Conservation (phyloP, 2,888 invertebrate species). For the Protonemura montana region DNA sequence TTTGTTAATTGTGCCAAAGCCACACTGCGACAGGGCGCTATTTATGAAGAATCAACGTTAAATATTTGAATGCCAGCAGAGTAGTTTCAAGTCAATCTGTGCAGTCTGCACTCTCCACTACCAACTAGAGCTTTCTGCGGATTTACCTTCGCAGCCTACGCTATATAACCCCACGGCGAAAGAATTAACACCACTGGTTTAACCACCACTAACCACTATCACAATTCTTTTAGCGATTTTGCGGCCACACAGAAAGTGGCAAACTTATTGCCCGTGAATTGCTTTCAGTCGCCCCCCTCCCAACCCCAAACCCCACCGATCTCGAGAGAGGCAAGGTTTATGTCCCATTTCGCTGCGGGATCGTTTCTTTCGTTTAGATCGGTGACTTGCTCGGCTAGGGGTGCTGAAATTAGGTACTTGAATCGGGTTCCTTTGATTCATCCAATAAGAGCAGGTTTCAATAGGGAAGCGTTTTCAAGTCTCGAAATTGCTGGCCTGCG, state of each 20-base stretch:
- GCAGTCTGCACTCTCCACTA: background rate
- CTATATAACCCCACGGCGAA: background rate
- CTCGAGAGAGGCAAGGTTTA: background rate
- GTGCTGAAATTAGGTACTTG: no score
- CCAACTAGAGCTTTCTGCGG: background rate
- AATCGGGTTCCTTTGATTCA: no score
- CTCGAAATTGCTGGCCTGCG: no score
- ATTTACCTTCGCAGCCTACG: background rate
- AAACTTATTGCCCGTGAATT: background rate
- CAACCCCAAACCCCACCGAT: background rate
- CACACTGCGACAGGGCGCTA: no score
- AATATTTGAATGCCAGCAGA: no score
- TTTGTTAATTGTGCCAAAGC: no score
- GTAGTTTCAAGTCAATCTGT: no score
- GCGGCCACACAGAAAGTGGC: background rate
- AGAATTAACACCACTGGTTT: background rate
- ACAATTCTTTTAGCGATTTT: background rate
- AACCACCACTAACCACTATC: background rate
- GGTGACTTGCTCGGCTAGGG: no score
- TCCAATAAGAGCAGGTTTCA: no score
- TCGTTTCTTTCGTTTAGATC: no score
- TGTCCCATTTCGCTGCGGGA: background rate
- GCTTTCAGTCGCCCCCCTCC: background rate
- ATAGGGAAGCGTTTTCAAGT: no score
- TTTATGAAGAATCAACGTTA: no score